phyloP scores from a whole-genome alignment of 2,797 vertebrate species.

The Gadopsis bispinosus region DNA sequence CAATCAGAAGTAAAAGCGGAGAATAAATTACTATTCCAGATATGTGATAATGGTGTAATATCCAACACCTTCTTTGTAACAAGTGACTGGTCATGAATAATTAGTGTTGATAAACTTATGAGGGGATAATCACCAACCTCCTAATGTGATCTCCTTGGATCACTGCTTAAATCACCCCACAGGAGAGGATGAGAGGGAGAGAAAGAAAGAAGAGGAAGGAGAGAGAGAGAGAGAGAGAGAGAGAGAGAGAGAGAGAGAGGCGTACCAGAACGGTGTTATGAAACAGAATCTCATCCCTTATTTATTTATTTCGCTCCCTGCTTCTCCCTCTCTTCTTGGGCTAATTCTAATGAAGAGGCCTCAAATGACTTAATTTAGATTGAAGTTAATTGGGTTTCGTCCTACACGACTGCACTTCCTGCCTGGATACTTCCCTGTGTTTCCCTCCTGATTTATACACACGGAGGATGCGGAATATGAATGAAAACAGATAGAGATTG shows the following conservation, averaged over 20 bases:
- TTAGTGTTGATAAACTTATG: constrained; percentile 64
- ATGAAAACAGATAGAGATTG: constrained; percentile 56
- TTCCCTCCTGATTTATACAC: constrained; percentile 75
- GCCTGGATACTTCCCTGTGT: constrained; percentile 88
- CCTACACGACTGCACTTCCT: constrained; percentile 90
- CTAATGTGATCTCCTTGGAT: constrained; percentile 66
- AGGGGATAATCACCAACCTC: constrained; percentile 69
- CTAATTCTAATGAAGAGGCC: constrained; percentile 90
- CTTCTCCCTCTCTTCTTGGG: constrained; percentile 55
- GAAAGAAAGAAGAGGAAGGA: background rate
- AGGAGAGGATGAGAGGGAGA: constrained; percentile 41
- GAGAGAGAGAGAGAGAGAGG: constrained; percentile 22
- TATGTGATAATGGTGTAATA: constrained; percentile 31
- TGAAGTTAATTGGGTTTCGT: constrained; percentile 94
- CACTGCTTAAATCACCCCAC: constrained; percentile 72
- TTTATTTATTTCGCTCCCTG: constrained; percentile 74
- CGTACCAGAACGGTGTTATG: constrained; percentile 58
- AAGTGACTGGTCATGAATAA: constrained; percentile 65
- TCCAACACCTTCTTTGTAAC: constrained; percentile 57
- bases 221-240: constrained; percentile 14
- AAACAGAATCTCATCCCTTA: constrained; percentile 72
- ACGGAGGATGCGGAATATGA: constrained; percentile 34
- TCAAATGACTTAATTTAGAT: constrained; percentile 90
- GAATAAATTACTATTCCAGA: background rate
- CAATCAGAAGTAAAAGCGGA: background rate